Base-by-base conservation (phyloP, 2,888 invertebrate genomes). In the Agonum fuliginosum region DNA sequence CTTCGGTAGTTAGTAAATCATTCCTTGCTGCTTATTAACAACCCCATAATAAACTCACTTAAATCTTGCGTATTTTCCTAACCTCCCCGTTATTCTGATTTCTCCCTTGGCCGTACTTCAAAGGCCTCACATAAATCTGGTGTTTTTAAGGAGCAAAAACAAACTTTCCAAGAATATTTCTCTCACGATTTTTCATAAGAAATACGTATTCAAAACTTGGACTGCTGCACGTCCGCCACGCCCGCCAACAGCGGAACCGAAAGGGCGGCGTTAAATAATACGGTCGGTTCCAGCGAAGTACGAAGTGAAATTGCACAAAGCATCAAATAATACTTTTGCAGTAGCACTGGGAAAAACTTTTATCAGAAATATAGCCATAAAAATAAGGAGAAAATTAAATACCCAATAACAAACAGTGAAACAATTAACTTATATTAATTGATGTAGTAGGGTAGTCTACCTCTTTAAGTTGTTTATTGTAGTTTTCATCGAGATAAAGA, bases 111-210 rank as follows among this genome's bases (percentile, higher is more conserved):
- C 24, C 46, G 27, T 46, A 65, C 46, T 22, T 70, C 24, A 46
- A 43, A 24, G 46, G 43, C 27, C 20, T 20, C 24, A 43, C 70
- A 70, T 70, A 70, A 70, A 70, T 70, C 43, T 46, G 43, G 10
- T 43, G 43, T 70, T 70, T 70, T 70, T 70, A 24, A 46, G 46
- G 17, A 70, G 70, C 41, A 70, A 70, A 70, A 70, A 70, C 70
- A 70, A 43, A 43, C 27, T 43, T 43, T 69, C 22, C 14, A 27
- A 41, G 41, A 46, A 24, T 46, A 70, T 70, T 70, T 12, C 24
- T 46, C n/a, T n/a, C 46, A 22, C 24, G 22, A 70, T 46, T 41
- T 70, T 70, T 43, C 70, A 43, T 70, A 43, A 70, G 46, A 43
- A 70, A 70, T 70, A 46, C 46, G 46, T 70, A 70, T 70, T 70